Evolutionary conservation across 2,113 vertebrate species (phyloP).

Genomic region (Amia ocellicauda): DNA sequence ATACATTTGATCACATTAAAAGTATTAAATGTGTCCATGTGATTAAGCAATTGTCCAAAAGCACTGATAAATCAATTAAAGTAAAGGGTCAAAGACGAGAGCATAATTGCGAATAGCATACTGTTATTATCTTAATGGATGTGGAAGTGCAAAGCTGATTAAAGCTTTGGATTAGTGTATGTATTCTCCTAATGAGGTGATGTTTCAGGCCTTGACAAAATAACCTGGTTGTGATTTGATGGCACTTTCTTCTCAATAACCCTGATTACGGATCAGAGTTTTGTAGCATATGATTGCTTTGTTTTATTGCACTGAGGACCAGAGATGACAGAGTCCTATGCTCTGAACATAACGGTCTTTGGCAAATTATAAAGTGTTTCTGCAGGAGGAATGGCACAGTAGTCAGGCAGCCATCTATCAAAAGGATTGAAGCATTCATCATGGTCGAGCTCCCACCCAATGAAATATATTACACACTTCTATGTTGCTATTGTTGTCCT

Average conservation of each 20-base stretch:
- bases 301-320: too few relatives aligned
- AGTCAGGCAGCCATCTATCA: too few relatives aligned
- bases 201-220: not conserved
- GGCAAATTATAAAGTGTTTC: too few relatives aligned
- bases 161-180: not conserved
- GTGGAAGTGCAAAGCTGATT: not conserved
- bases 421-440: too few relatives aligned
- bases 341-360: too few relatives aligned
- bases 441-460: too few relatives aligned
- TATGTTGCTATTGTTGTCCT: too few relatives aligned
- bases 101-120: not conserved
- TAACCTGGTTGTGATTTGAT: too few relatives aligned
- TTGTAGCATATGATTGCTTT: too few relatives aligned
- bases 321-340: too few relatives aligned
- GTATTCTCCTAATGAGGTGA: not conserved
- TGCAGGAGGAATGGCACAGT: too few relatives aligned
- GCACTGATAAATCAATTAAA: slow-evolving; percentile 9
- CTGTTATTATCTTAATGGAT: slow-evolving; percentile 1
- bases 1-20: slow-evolving; percentile 28
- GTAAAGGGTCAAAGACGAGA: not conserved
- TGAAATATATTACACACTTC: too few relatives aligned
- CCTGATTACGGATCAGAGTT: not conserved
- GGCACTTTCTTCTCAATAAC: not conserved
- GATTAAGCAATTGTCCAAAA: not conserved
- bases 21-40: slow-evolving; percentile 29